A percentile compares a stretch with the other conserved stretches of the same genome.
phyloP scores from a whole-genome alignment of 2,888 invertebrate genomes.

The Sinhomidia bicolor region DNA sequence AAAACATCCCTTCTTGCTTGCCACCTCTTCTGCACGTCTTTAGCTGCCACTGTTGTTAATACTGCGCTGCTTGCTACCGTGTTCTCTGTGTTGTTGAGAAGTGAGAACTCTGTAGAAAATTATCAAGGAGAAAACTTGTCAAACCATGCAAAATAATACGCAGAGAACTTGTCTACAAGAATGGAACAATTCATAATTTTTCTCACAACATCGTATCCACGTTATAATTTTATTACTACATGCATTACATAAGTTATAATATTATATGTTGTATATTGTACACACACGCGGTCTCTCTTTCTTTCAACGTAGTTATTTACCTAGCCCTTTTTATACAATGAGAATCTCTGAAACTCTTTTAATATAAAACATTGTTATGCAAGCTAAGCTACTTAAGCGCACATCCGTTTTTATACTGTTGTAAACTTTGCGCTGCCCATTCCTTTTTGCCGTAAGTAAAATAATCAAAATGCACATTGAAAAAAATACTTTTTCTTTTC shows the following conservation, averaged over 20 bases:
- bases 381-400: slow-evolving; percentile 15
- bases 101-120: slow-evolving; percentile 62
- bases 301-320: not conserved
- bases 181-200: slow-evolving; percentile 52
- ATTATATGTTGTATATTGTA: too few species aligned
- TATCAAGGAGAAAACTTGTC: slow-evolving; percentile 68
- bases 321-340: slow-evolving; percentile 35
- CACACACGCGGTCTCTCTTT: slow-evolving; percentile 28
- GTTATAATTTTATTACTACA: slow-evolving; percentile 8
- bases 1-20: not conserved
- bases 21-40: slow-evolving; percentile 1
- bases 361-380: not conserved
- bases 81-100: slow-evolving; percentile 52
- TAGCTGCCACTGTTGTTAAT: not conserved
- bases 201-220: slow-evolving; percentile 40
- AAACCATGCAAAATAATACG: slow-evolving; percentile 66
- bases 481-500: slow-evolving; percentile 36
- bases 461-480: slow-evolving; percentile 37
- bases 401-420: slow-evolving; percentile 34
- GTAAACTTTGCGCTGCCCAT: slow-evolving; percentile 33
- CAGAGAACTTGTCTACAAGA: slow-evolving; percentile 61
- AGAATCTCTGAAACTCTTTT: slow-evolving; percentile 2
- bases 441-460: slow-evolving; percentile 8
- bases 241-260: too few species aligned
- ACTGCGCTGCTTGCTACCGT: too few species aligned